A percentile compares a stretch with the other conserved stretches of the same genome.
phyloP scores from a whole-genome alignment of 2,797 vertebrate species.

The Miichthys miiuy region DNA sequence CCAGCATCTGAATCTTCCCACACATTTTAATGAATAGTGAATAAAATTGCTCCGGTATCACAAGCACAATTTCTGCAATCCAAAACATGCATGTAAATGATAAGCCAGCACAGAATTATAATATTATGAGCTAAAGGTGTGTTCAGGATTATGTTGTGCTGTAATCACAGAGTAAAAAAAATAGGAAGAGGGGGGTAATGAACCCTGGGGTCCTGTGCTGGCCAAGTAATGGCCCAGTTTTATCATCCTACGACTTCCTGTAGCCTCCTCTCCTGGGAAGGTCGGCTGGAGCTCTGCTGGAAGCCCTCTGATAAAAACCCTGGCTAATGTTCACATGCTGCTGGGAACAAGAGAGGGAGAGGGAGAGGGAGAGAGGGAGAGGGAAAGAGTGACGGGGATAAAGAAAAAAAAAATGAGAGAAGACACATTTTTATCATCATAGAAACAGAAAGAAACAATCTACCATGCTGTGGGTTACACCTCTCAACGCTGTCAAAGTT shows the following conservation, averaged over 20 bases:
- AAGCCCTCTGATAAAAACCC: constrained; percentile 87
- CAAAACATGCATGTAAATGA: background rate
- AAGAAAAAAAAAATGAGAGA: constrained; percentile 13
- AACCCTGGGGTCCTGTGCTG: constrained; percentile 86
- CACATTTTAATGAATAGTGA: background rate
- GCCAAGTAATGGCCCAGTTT: constrained; percentile 86
- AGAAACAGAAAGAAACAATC: constrained; percentile 37
- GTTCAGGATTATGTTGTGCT: constrained; percentile 71
- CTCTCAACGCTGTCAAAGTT: constrained; percentile 35
- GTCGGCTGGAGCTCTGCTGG: constrained; percentile 80
- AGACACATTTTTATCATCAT: constrained; percentile 36
- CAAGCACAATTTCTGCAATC: background rate
- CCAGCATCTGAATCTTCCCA: background rate
- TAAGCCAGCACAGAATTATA: background rate
- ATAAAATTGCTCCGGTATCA: background rate
- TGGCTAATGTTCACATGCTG: constrained; percentile 85
- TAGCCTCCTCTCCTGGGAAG: constrained; percentile 86
- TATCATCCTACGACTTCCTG: constrained; percentile 90
- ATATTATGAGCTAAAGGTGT: constrained; percentile 58
- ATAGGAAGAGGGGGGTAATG: constrained; percentile 75
- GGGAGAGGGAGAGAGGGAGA: constrained; percentile 32
- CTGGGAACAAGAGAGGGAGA: constrained; percentile 80
- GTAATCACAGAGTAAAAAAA: constrained; percentile 76
- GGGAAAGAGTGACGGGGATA: constrained; percentile 18
- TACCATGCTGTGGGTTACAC: constrained; percentile 26